Base-by-base conservation (phyloP, 2,797 vertebrate species). In the Rousettus madagascariensis region DNA sequence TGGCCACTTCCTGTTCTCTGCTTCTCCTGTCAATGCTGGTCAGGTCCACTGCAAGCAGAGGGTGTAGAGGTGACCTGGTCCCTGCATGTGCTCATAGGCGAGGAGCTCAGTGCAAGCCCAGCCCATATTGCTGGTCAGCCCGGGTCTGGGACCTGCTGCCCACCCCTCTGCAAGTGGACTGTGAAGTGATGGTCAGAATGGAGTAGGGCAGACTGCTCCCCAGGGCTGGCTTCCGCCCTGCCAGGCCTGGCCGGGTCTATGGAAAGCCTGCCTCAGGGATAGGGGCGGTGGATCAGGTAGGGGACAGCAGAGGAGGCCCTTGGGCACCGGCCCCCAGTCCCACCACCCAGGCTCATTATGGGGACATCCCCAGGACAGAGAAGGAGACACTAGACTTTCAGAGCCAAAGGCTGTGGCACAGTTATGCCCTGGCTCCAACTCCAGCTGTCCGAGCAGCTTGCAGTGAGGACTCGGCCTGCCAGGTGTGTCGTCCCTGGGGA, bases 21-120 rank as follows among this genome's bases (percentile, higher is more conserved):
- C 96, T 99, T 95, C 98, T 99, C 6, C 99, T 99, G 96, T 99
- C 98, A 0, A 99, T 98, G 95, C 99, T 99, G 98, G 99, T 99
- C 98, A 99, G 98, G 97, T 99, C 99, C 97, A 99, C 99, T 99
- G 98, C 16, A 97, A 97, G 87, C 53, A 96, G 74, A 83, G 41
- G 46, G 74, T 7, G 41, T 0, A 1, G 22, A 46, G 57, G 26
- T 0, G 26, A 17, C 19, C 26, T 6, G 0, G 41, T 26, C n/a
- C 63, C 68, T 24, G 36, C 36, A 11, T 5, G 22, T 19, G 89
- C 69, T 77, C 33, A 2, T 61, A 69, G 7, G 90, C 7, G 57
- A 86, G 17, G n/a, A n/a, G 57, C 36, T 78, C 15, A 0, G 33
- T 2, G 7, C 24, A n/a, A 13, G 46, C 3, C 49, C 6, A 30